Evolutionary conservation across 2,888 invertebrate genomes (phyloP), one percentile per base, ranked within the genome.

Genomic region (Pollenia griseotomentosa): DNA sequence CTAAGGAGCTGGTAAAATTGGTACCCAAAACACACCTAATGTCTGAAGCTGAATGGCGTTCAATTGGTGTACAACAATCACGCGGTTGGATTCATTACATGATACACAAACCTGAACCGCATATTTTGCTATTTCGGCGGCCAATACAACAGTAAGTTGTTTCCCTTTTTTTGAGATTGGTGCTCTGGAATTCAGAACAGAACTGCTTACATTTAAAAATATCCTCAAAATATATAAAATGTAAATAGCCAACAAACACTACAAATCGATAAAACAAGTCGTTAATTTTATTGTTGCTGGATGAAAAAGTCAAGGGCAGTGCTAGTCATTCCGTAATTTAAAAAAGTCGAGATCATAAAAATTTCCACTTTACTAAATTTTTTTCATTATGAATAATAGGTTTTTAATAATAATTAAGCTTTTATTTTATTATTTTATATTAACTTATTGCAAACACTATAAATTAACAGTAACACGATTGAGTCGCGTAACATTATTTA

Each of bases 71-170:
- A 0, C 98, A 98, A 93, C 99, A 99, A 93, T 98, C 98, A 90
- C 97, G 97, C 90, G 99, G 99, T 73, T 99, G 99, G 99, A 95
- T 98, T 14, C 99, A 99, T 94, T 99, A 99, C 90, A 98, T 99
- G 98, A 96, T 96, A 88, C 99, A 99, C 93, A 96, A 97, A 91
- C 99, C 99, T 92, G 98, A 98, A 92, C 98, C 98, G 14, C 98
- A 98, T 90, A 97, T 98, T 91, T 94, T 98, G 89, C 95, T 98
- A 77, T 98, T 98, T 94, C 95, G 96, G 93, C 94, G 97, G 92
- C 95, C 95, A 92, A 96, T 95, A 90, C 95, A 95, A 46, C 91
- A 90, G 88, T 74, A 71, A 53, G 11, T 40, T 33, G 33, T 33
- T 33, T 33, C 33, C 4, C 33, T 40, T 16, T 46, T 74, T 57